Conservation (phyloP, 2,113 vertebrate species). For the Oreotrochilus melanogaster region DNA sequence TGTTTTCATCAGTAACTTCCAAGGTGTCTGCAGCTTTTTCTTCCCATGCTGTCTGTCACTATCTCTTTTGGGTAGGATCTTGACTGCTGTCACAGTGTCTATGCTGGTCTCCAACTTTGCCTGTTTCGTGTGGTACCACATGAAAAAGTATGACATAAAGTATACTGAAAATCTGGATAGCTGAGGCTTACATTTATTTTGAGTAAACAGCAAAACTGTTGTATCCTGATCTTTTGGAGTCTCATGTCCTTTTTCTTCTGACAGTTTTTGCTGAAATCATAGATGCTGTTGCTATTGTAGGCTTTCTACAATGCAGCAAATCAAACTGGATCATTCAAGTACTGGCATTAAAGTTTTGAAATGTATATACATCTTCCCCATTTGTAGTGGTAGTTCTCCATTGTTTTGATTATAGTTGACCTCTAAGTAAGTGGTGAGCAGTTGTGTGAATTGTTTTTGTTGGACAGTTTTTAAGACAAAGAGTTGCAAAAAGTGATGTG, state of each 20-base stretch:
- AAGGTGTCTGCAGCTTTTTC: background rate
- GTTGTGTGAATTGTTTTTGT: background rate
- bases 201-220: background rate
- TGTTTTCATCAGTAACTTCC: background rate
- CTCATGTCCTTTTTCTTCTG: background rate
- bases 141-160: background rate
- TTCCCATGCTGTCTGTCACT: background rate
- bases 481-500: background rate
- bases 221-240: background rate
- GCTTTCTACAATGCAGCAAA: background rate
- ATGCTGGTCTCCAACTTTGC: background rate
- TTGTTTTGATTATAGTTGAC: background rate
- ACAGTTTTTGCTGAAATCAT: background rate
- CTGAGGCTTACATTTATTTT: background rate
- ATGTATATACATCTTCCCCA: background rate
- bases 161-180: background rate
- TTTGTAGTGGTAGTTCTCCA: background rate
- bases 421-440: background rate
- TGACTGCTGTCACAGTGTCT: background rate
- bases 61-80: background rate
- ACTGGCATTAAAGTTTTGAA: background rate
- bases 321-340: background rate
- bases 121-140: background rate
- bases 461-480: background rate
- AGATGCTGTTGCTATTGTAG: rapidly evolving